Evolutionary conservation across 2,888 invertebrate species (phyloP), one percentile per base, ranked within the genome.

Genomic region (Chymomyza amoena): DNA sequence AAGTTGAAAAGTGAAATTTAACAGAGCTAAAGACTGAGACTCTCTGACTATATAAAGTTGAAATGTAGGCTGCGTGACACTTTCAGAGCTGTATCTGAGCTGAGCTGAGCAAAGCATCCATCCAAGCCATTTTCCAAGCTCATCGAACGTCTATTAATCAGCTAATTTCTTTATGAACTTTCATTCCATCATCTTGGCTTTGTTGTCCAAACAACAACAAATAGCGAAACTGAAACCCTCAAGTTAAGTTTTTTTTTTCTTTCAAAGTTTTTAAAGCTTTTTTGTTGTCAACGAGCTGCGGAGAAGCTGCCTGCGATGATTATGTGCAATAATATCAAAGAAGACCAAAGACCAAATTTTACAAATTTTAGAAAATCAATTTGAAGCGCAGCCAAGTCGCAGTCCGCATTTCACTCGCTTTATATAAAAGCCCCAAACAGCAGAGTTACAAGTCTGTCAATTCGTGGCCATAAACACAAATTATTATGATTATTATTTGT

Each of bases 101-200:
- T n/a, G n/a, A n/a, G n/a, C n/a, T n/a, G n/a, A n/a, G n/a, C n/a
- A n/a, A n/a, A n/a, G 28, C 61, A 68, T 7, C 15, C 28, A 59
- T 64, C 71, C 70, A 72, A 86, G 75, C 76, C 84, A 87, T 84
- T 84, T 84, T 87, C 84, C 88, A 87, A 83, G 88, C 81, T 87
- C 84, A 84, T 84, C 88, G 86, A 84, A 81, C 86, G 75, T 77
- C 88, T 87, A 88, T 84, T 86, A 85, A 85, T 85, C 86, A 88
- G 81, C 84, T 85, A 86, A 85, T 85, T 88, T 85, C 88, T 85
- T 88, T 85, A 85, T 85, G 88, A 88, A 85, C 88, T 85, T 88
- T 85, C 84, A 85, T 85, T 85, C 70, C 83, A 72, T 77, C 82
- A 82, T 32, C n/a, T 32, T 32, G 32, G 78, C 83, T 85, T 13